Percentiles rank a stretch among this genome's conserved stretches.
Evolutionary conservation across 2,888 invertebrate species (phyloP).

Genomic region (Aplocera efformata): DNA sequence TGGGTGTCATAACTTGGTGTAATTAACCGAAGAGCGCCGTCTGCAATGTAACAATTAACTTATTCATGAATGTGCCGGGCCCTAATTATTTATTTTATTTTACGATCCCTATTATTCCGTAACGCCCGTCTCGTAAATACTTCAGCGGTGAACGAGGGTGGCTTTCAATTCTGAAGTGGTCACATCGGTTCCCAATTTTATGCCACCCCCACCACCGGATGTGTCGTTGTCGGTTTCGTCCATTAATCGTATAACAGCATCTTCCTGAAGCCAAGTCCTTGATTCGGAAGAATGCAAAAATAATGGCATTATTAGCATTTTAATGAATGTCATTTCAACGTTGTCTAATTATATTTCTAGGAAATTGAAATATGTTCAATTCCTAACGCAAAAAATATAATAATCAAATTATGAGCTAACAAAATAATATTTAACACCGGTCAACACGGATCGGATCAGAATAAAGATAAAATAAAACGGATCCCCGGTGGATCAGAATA

Average conservation of each 20-base stretch:
- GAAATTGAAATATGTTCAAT: too few relatives aligned
- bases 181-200: slow-evolving; percentile 36
- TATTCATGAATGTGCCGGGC: slow-evolving; percentile 70
- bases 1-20: slow-evolving; percentile 30
- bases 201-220: slow-evolving; percentile 14
- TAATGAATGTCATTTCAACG: too few relatives aligned
- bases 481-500: too few relatives aligned
- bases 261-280: slow-evolving; percentile 16
- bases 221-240: slow-evolving; percentile 18
- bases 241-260: slow-evolving; percentile 16
- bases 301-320: too few relatives aligned
- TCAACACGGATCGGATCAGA: too few relatives aligned
- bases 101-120: slow-evolving; percentile 71
- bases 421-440: too few relatives aligned
- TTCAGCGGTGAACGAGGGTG: slow-evolving; percentile 50
- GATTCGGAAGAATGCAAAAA: too few relatives aligned
- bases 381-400: too few relatives aligned
- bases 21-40: slow-evolving; percentile 32
- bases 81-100: slow-evolving; percentile 78
- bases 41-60: slow-evolving; percentile 66
- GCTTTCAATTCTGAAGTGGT: slow-evolving; percentile 40
- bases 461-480: too few relatives aligned
- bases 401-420: too few relatives aligned
- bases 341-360: too few relatives aligned
- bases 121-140: slow-evolving; percentile 67